A percentile compares a stretch with the other conserved stretches of the same genome.
Conservation (phyloP, 2,888 invertebrate species). For the Hypsopygia costalis region DNA sequence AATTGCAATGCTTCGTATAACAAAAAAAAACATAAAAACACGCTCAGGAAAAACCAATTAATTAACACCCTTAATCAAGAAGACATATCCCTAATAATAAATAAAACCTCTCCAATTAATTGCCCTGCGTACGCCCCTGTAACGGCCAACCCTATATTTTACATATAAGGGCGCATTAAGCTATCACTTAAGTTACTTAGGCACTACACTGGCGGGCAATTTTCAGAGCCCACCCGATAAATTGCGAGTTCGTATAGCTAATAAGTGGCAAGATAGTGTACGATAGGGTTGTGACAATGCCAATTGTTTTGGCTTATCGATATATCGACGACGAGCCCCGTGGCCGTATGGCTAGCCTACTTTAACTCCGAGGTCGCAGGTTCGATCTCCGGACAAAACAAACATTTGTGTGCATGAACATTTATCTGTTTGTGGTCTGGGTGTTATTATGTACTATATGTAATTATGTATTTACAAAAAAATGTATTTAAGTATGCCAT, state of each 20-base stretch:
- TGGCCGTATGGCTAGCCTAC: too few species aligned
- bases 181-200: slow-evolving; percentile 52
- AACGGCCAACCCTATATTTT: slow-evolving; percentile 30
- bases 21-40: background rate
- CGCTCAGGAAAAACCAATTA: background rate
- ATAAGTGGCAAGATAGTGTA: slow-evolving; percentile 65
- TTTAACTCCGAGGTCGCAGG: too few species aligned
- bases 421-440: too few species aligned
- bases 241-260: slow-evolving; percentile 63
- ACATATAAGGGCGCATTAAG: slow-evolving; percentile 52
- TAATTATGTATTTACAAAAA: too few species aligned
- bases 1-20: too few species aligned
- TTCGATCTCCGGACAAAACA: too few species aligned
- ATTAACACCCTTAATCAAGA: slow-evolving; percentile 1
- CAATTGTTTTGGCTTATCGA: slow-evolving; percentile 17
- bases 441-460: too few species aligned
- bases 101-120: slow-evolving; percentile 9
- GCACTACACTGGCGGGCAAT: slow-evolving; percentile 49
- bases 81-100: slow-evolving; percentile 8
- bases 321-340: too few species aligned
- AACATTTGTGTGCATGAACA: too few species aligned
- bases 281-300: slow-evolving; percentile 28
- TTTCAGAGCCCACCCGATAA: slow-evolving; percentile 63
- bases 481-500: too few species aligned
- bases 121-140: slow-evolving; percentile 12